A percentile compares a stretch with the other conserved stretches of the same genome.
Conservation (phyloP, 2,113 vertebrate species). For the Orthonyx spaldingii region DNA sequence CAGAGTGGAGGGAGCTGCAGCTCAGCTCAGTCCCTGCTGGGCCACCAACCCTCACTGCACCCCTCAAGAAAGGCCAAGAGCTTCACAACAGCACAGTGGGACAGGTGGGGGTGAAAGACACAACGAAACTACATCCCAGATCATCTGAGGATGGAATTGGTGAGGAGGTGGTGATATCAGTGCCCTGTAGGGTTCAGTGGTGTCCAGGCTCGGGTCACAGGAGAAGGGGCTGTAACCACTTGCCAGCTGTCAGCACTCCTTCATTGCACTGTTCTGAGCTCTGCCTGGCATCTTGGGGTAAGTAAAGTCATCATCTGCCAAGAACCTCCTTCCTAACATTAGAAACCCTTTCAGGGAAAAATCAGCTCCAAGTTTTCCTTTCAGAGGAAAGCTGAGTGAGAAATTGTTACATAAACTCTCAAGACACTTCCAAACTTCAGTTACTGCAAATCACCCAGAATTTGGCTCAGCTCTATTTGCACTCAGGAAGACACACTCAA, state of each 20-base stretch:
- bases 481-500: background rate
- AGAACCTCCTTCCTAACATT: background rate
- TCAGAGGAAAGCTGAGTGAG: background rate
- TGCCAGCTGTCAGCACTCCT: background rate
- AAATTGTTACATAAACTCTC: constrained; percentile 9
- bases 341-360: background rate
- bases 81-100: background rate
- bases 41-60: accelerated
- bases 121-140: background rate
- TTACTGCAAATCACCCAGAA: background rate
- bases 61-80: background rate
- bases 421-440: background rate
- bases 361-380: background rate
- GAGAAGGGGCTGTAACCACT: background rate
- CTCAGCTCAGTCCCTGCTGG: background rate
- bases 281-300: background rate
- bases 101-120: background rate
- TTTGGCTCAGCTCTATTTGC: background rate
- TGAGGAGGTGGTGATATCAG: background rate
- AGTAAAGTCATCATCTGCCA: background rate
- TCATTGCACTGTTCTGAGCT: background rate
- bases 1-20: background rate
- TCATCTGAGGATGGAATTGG: background rate
- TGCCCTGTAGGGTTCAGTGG: background rate
- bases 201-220: background rate